Evolutionary conservation across 2,888 invertebrate species (phyloP), one percentile per base, ranked within the genome.

Genomic region (Tiphia femorata): DNA sequence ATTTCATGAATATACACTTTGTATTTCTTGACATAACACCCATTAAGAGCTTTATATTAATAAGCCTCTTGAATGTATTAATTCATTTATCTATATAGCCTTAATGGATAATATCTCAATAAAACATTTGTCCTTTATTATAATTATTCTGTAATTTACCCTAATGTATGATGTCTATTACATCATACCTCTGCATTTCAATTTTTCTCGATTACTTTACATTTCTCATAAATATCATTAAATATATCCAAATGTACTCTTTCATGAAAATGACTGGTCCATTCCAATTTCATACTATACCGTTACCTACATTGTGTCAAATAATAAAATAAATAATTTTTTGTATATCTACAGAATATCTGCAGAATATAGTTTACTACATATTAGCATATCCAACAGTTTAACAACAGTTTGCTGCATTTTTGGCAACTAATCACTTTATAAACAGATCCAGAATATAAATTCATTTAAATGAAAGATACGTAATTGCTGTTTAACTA

Each of bases 1-100:
- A 10, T 17, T 8, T 29, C 5, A 19, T 33, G 62, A 58, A 57
- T 58, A 70, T 55, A 62, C 58, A 50, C 46, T 56, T 51, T 56
- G 52, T 48, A 58, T 59, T 64, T 63, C 65, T 66, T 71, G 63
- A 58, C 64, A 64, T 62, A 55, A 54, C 48, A 56, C n/a, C n/a
- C n/a, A n/a, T n/a, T n/a, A 52, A 33, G 33, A 33, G 33, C 40
- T 8, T 48, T 49, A 17, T 10, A 38, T 20, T 16, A 19, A 21
- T 29, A 40, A n/a, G n/a, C n/a, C n/a, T 37, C 44, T 59, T 56
- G 48, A 56, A 47, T 51, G 58, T 10, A 35, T 23, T 35, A 27
- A 50, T 16, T 53, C 27, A 47, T 41, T 49, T 55, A 47, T 33
- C 56, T 59, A 58, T 27, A 52, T 8, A 17, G 40, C 29, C 23